Evolutionary conservation across 2,797 vertebrate species (phyloP), one percentile per base, ranked within the genome.

Genomic region (Capromys pilorides): DNA sequence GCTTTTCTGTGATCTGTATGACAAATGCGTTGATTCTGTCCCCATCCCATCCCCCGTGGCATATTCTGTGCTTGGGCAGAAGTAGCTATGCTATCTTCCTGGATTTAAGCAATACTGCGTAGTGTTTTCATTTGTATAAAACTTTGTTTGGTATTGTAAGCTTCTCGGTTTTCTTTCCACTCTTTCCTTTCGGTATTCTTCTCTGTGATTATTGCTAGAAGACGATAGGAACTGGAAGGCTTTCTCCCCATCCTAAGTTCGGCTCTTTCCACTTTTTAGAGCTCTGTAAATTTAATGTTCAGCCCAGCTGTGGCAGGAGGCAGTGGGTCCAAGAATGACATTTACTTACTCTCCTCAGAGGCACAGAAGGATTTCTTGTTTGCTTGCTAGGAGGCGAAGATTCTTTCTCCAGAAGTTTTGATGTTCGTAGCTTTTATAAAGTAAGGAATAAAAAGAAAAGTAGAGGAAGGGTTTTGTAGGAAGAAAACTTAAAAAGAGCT

Each of bases 371-470:
- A 49, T 75, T 94, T 93, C 54, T 45, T 83, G 41, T 93, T 94
- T 90, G 49, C 51, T 87, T 61, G 33, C 28, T 86, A 66, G 51
- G 80, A 93, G 45, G 84, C 67, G 85, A 31, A 18, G 33, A 59
- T 95, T 92, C 26, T n/a, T 93, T 92, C 84, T 93, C 85, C 80
- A 79, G 64, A 89, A 77, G n/a, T 89, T 87, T 75, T 90, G 21
- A 31, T 81, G 19, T 90, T 93, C n/a, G 19, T 88, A 91, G 28
- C 24, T 78, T 24, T 95, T 86, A 75, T 54, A 89, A 94, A 95
- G 45, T 93, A 94, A 95, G 71, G 87, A 92, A 69, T 86, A 75
- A 85, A 81, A 82, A 84, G 54, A 94, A 57, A 33, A 77, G 49
- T 41, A 80, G 33, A 80, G 33, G 64, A 73, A 69, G 82, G 51